phyloP scores from a whole-genome alignment of 2,113 vertebrate species.

The Raja brachyura region DNA sequence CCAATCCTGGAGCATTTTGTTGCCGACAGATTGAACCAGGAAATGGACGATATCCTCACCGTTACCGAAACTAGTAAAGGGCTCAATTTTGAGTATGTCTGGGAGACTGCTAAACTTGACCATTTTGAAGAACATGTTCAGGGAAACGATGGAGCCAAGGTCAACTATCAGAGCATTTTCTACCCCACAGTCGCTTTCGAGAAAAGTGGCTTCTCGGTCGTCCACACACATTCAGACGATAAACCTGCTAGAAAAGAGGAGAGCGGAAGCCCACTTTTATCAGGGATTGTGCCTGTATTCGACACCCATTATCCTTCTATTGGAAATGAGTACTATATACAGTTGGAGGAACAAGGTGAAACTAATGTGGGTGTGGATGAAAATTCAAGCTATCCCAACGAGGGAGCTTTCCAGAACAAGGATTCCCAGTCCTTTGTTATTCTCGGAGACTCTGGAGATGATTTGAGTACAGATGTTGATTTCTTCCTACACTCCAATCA shows the following conservation, averaged over 20 bases:
- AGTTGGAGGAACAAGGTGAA: slow-evolving; percentile 80
- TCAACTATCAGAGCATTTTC: slow-evolving; percentile 86
- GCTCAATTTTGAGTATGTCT: slow-evolving; percentile 92
- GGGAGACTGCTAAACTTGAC: slow-evolving; percentile 90
- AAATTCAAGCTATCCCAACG: slow-evolving; percentile 52
- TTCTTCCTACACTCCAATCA: slow-evolving; percentile 69
- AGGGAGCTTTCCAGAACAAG: slow-evolving; percentile 51
- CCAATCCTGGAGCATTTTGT: slow-evolving; percentile 87
- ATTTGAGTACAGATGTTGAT: slow-evolving; percentile 77
- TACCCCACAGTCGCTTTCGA: slow-evolving; percentile 77
- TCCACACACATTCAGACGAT: slow-evolving; percentile 44
- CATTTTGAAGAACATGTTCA: slow-evolving; percentile 72
- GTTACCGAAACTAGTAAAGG: slow-evolving; percentile 93
- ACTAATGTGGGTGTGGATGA: slow-evolving; percentile 56
- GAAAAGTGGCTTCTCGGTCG: slow-evolving; percentile 63
- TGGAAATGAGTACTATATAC: slow-evolving; percentile 86
- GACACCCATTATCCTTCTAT: slow-evolving; percentile 81
- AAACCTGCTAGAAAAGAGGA: slow-evolving; percentile 48
- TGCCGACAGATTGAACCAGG: slow-evolving; percentile 72
- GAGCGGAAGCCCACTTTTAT: slow-evolving; percentile 52
- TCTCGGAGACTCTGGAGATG: slow-evolving; percentile 70
- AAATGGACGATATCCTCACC: slow-evolving; percentile 89
- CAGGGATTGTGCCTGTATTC: slow-evolving; percentile 82
- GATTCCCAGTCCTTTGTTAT: slow-evolving; percentile 56
- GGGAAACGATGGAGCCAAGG: slow-evolving; percentile 62